Conservation (phyloP, 2,888 invertebrate species). For the Globia sparganii region DNA sequence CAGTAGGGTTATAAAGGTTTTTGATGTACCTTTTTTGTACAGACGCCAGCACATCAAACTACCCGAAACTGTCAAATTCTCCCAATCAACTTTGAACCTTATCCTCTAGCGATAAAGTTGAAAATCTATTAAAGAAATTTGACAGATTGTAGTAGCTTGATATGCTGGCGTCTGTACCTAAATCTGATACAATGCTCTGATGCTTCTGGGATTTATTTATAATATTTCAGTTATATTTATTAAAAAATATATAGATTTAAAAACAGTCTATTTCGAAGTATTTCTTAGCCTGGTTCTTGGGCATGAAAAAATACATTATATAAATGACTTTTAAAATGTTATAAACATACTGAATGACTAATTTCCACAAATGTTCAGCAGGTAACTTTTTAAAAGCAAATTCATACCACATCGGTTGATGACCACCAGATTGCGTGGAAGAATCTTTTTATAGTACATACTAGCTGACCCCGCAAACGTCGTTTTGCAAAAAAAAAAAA, state of each 20-base stretch:
- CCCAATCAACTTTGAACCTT: too few species aligned
- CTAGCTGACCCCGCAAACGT: too few species aligned
- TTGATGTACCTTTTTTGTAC: not conserved
- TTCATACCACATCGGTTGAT: not conserved
- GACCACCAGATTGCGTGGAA: not conserved
- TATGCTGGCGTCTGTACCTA: too few species aligned
- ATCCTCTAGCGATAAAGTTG: too few species aligned
- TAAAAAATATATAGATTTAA: not conserved
- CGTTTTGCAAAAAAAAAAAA: too few species aligned
- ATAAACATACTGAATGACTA: not conserved
- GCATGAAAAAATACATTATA: too few species aligned
- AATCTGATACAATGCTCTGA: not conserved
- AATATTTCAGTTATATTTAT: constrained; percentile 1
- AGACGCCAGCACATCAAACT: too few species aligned
- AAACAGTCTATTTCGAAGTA: not conserved
- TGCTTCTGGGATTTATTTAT: not conserved
- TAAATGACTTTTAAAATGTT: not conserved
- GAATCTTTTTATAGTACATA: not conserved
- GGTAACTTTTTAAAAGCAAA: not conserved
- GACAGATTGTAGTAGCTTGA: too few species aligned
- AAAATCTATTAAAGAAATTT: too few species aligned
- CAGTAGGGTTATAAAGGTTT: not conserved
- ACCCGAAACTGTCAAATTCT: too few species aligned
- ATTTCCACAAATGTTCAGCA: not conserved
- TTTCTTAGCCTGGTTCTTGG: not conserved